These are phyloP conservation scores for Odobenus rosmarus DNA, from an alignment of 2,113 vertebrate genomes.

Conservation along the genomic window DNA sequence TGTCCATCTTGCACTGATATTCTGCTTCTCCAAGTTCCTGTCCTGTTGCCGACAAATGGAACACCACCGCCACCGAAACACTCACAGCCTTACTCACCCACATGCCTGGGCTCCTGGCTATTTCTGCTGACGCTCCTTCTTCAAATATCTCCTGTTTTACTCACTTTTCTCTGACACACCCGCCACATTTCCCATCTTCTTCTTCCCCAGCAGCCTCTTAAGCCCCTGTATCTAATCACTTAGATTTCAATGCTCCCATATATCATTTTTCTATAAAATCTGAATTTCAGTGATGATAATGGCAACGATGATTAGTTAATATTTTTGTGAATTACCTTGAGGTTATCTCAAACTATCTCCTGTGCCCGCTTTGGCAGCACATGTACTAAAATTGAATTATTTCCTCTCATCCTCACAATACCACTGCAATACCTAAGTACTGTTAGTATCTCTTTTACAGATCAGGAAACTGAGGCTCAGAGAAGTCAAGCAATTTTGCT, in stretches of 20 bases:
- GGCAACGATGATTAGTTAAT: background rate
- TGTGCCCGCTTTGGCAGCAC: background rate
- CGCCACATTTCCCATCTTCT: background rate
- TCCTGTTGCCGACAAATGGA: background rate
- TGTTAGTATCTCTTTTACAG: background rate
- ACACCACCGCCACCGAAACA: background rate
- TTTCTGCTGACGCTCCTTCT: background rate
- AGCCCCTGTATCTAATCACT: background rate
- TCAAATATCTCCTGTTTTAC: background rate
- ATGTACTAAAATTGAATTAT: background rate
- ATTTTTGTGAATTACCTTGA: background rate
- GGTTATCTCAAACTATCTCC: background rate
- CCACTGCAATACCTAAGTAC: background rate
- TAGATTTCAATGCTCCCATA: background rate
- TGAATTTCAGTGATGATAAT: background rate
- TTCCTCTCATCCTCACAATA: background rate
- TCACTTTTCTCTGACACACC: background rate
- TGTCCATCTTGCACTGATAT: background rate
- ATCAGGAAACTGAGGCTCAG: background rate
- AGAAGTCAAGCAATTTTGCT: conserved; percentile 30
- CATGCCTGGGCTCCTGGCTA: background rate
- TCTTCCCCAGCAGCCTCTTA: background rate
- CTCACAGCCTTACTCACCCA: rapidly evolving
- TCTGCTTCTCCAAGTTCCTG: background rate
- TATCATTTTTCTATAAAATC: background rate